Evolutionary conservation across 2,797 vertebrate species (phyloP).

Genomic region (Nyctalus aviator): DNA sequence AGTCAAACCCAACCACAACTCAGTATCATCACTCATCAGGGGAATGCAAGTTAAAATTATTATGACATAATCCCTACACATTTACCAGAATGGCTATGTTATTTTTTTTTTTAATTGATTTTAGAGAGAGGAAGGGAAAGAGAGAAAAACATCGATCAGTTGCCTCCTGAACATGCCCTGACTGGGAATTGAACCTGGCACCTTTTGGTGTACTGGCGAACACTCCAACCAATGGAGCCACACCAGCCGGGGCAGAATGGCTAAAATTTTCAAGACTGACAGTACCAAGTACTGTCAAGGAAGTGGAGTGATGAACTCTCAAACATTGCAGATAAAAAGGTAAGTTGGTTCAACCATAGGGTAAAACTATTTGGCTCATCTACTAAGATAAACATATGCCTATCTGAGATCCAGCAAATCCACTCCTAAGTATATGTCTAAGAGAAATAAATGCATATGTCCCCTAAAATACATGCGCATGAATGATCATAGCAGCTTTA

Average conservation of each 20-base stretch:
- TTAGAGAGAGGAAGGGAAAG: neutral
- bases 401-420: neutral
- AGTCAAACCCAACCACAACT: neutral
- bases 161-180: neutral
- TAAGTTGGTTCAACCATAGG: neutral
- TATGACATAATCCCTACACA: neutral
- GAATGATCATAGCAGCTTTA: neutral
- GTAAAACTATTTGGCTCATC: neutral
- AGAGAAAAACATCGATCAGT: neutral
- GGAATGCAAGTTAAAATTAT: neutral
- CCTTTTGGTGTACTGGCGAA: neutral
- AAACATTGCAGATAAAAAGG: neutral
- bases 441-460: neutral
- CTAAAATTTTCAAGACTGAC: neutral
- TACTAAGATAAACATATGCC: neutral
- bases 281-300: neutral
- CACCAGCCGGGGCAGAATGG: neutral
- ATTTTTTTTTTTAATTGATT: neutral
- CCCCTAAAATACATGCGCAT: neutral
- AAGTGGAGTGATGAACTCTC: neutral
- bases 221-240: neutral
- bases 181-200: neutral
- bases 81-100: neutral
- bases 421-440: neutral
- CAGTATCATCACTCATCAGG: neutral